These are phyloP conservation scores for Tetrao urogallus DNA, from an alignment of 2,113 vertebrate genomes.

Conservation along the genomic window DNA sequence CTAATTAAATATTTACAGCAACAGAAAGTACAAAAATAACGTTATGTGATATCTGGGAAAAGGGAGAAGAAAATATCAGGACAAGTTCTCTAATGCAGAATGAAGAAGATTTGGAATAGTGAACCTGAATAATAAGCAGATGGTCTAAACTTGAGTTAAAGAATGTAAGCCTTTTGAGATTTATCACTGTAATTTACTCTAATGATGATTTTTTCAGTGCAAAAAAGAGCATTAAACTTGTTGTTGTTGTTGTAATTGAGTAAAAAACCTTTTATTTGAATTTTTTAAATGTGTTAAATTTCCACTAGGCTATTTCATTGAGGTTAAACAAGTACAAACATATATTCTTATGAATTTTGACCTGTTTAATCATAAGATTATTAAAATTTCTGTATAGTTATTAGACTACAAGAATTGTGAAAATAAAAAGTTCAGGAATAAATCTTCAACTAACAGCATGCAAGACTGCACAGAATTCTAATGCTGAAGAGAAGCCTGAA, in stretches of 20 bases:
- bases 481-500: background rate
- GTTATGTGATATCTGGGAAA: background rate
- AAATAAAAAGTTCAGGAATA: background rate
- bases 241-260: background rate
- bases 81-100: background rate
- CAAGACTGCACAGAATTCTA: background rate
- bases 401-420: background rate
- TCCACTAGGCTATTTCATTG: background rate
- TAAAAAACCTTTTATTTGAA: background rate
- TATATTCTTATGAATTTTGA: background rate
- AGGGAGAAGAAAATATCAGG: constrained; percentile 3
- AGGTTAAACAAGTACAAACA: background rate
- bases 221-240: background rate
- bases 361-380: background rate
- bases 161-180: background rate
- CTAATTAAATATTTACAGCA: constrained; percentile 46
- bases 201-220: background rate
- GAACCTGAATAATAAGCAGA: background rate
- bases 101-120: background rate
- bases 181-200: background rate
- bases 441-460: background rate
- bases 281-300: background rate
- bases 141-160: background rate
- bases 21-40: constrained; percentile 28
- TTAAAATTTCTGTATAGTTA: background rate